Evolutionary conservation across 2,113 vertebrate species (phyloP).

Genomic region (Vulpes lagopus): DNA sequence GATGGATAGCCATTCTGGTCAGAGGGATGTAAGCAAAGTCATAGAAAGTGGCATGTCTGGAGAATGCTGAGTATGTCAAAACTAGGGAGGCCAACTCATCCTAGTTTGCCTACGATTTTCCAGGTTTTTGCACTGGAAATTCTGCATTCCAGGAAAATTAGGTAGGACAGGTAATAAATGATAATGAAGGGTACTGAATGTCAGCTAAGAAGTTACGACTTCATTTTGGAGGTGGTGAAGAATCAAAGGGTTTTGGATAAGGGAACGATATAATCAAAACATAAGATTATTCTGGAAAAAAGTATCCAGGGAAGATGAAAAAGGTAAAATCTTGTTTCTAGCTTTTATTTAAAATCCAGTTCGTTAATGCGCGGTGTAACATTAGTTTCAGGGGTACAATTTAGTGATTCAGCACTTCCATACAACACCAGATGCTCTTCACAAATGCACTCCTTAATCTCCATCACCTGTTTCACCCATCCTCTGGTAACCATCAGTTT

Average conservation of each 20-base stretch:
- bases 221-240: not conserved
- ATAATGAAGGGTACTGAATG: not conserved
- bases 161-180: not conserved
- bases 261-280: not conserved
- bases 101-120: not conserved
- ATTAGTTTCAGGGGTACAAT: not conserved
- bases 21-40: not conserved
- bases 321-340: not conserved
- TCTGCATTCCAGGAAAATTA: not conserved
- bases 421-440: not conserved
- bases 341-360: not conserved
- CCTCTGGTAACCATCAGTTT: not conserved
- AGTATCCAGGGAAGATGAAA: not conserved
- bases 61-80: not conserved
- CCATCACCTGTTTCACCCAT: not conserved
- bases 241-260: conserved; percentile 16
- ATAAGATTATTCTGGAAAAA: conserved; percentile 6
- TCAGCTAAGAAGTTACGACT: not conserved
- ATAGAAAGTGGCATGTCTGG: not conserved
- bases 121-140: not conserved
- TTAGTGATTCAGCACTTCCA: not conserved
- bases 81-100: not conserved
- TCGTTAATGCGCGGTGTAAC: not conserved
- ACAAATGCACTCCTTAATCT: not conserved
- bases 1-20: not conserved